Conservation (phyloP, 2,113 vertebrate genomes). For the Coptodon rendalli region DNA sequence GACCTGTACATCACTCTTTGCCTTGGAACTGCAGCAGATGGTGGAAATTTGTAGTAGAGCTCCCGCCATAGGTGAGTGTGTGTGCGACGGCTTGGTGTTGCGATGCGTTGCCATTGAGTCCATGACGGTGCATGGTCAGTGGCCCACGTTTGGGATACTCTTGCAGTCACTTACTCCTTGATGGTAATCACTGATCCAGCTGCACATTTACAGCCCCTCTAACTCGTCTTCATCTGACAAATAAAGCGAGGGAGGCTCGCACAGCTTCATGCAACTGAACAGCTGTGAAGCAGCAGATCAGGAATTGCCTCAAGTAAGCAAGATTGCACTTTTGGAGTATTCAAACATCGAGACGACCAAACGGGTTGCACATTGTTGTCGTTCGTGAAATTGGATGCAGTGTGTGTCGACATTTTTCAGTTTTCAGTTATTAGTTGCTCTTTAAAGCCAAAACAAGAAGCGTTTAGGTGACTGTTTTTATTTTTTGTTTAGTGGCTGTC, state of each 20-base stretch:
- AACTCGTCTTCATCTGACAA: not conserved
- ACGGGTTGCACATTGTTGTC: constrained; percentile 47
- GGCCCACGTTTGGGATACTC: constrained; percentile 55
- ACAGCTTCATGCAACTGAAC: not conserved
- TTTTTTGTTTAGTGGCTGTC: constrained; percentile 13
- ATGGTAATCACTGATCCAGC: constrained; percentile 54
- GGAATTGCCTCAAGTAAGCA: constrained; percentile 57
- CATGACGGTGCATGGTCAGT: constrained; percentile 58
- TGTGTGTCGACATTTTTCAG: constrained; percentile 49
- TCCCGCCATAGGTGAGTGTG: constrained; percentile 73
- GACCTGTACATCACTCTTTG: constrained; percentile 72
- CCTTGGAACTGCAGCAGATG: constrained; percentile 79
- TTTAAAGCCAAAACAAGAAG: not conserved
- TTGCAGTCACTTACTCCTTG: constrained; percentile 51
- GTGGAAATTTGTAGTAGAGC: constrained; percentile 76
- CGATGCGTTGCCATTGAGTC: constrained; percentile 47
- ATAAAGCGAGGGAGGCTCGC: not conserved
- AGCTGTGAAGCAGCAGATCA: constrained; percentile 13
- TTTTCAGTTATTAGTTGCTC: constrained; percentile 45
- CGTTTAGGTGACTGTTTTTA: not conserved
- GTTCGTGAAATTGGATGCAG: constrained; percentile 42
- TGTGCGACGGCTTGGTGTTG: constrained; percentile 52
- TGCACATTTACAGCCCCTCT: not conserved
- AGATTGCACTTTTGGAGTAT: constrained; percentile 49
- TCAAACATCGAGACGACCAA: constrained; percentile 36